A percentile compares a stretch with the other conserved stretches of the same genome.
phyloP scores from a whole-genome alignment of 2,888 invertebrate genomes.

The Macropis europaea region DNA sequence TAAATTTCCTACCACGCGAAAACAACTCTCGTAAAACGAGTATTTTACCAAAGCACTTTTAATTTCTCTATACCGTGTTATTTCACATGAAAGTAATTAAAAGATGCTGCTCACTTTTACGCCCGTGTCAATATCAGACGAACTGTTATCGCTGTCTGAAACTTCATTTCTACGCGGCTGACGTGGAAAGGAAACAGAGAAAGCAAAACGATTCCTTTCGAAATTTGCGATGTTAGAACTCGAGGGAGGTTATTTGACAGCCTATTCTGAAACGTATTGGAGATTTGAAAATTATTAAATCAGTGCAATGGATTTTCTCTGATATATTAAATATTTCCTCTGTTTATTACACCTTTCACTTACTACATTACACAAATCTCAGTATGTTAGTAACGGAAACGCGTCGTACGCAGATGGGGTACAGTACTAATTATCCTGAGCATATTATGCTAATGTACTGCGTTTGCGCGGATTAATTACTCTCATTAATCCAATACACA shows the following conservation, averaged over 20 bases:
- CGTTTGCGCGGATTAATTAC: conserved; percentile 20
- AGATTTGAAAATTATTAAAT: too few relatives aligned
- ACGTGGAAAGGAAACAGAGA: too few relatives aligned
- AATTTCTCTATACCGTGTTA: conserved; percentile 19
- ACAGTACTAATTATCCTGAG: conserved; percentile 16
- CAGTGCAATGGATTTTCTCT: too few relatives aligned
- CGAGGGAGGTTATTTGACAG: too few relatives aligned
- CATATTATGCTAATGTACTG: conserved; percentile 21
- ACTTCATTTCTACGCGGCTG: too few relatives aligned
- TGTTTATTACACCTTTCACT: too few relatives aligned
- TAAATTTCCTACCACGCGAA: conserved; percentile 36
- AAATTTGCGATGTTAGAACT: too few relatives aligned
- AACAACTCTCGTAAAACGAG: conserved; percentile 44
- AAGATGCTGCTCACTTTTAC: background rate
- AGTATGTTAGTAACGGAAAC: background rate
- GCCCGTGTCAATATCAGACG: background rate
- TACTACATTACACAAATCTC: too few relatives aligned
- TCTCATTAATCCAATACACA: conserved; percentile 4
- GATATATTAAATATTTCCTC: too few relatives aligned
- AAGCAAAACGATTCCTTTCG: too few relatives aligned
- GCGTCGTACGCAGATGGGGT: conserved; percentile 2
- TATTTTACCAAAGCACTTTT: conserved; percentile 35
- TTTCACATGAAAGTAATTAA: conserved; percentile 29
- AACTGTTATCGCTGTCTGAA: too few relatives aligned
- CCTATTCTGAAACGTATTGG: too few relatives aligned